A percentile compares a stretch with the other conserved stretches of the same genome.
These are phyloP conservation scores for Zaprionus lineosus DNA, from an alignment of 2,888 invertebrate species.

Conservation along the genomic window DNA sequence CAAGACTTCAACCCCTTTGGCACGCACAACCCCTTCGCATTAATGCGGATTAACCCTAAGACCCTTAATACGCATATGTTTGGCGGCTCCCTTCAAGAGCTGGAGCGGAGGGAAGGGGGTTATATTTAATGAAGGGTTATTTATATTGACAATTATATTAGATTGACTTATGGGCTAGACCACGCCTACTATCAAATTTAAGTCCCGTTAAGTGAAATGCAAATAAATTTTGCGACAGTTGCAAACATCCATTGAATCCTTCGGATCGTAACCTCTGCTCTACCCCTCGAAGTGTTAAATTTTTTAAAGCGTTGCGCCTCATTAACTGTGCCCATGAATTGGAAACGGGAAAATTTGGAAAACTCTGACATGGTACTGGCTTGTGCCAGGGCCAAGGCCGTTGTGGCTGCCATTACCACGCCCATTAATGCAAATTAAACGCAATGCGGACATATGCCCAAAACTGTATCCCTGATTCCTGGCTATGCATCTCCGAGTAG, in stretches of 20 bases:
- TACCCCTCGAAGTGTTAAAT: constrained; percentile 33
- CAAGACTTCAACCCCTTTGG: constrained; percentile 15
- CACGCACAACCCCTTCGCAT: constrained; percentile 10
- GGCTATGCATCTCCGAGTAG: too few relatives aligned
- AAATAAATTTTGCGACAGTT: constrained; percentile 53
- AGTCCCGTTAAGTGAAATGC: constrained; percentile 29
- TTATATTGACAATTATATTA: constrained; percentile 51
- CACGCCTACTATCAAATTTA: constrained; percentile 38
- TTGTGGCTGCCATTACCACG: constrained; percentile 64
- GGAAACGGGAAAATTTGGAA: constrained; percentile 10
- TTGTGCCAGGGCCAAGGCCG: constrained; percentile 24
- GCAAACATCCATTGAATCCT: not conserved
- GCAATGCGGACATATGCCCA: constrained; percentile 77
- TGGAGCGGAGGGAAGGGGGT: too few relatives aligned
- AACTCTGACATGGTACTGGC: constrained; percentile 3
- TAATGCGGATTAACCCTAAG: constrained; percentile 29
- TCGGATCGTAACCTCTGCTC: not conserved
- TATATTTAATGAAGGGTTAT: constrained; percentile 43
- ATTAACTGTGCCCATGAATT: constrained; percentile 60
- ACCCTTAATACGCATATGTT: constrained; percentile 34
- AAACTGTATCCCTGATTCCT: constrained; percentile 15
- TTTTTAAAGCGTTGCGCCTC: constrained; percentile 62
- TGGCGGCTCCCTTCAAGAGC: not conserved
- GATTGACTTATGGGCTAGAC: constrained; percentile 53
- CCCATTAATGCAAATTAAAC: constrained; percentile 81